A percentile compares a stretch with the other conserved stretches of the same genome.
These are phyloP conservation scores for Rhea pennata DNA, from an alignment of 2,113 vertebrate genomes.

Conservation along the genomic window DNA sequence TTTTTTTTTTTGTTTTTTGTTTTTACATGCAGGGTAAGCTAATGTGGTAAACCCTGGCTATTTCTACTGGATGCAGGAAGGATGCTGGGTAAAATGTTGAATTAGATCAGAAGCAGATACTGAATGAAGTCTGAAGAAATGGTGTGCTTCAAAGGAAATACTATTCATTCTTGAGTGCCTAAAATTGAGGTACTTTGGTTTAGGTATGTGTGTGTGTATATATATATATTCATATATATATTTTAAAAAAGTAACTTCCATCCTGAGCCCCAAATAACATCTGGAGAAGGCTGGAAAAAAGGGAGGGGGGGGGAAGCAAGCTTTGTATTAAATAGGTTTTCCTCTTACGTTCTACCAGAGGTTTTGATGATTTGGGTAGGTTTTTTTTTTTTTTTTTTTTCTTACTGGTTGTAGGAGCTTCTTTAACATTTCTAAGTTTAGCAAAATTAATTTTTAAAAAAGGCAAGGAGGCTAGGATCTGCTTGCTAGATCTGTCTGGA, in stretches of 20 bases:
- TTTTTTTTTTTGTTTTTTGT: neutral
- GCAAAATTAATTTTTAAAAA: neutral
- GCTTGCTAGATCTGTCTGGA: neutral
- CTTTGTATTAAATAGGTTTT: neutral
- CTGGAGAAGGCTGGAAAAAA: neutral
- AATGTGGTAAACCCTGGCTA: neutral
- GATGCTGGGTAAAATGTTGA: slow-evolving; percentile 37
- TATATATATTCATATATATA: neutral
- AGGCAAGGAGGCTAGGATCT: neutral
- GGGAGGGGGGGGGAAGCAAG: neutral
- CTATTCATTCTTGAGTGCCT: neutral
- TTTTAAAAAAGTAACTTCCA: neutral
- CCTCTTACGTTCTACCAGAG: neutral
- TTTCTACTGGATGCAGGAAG: neutral
- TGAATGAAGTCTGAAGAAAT: slow-evolving; percentile 27
- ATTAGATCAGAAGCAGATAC: slow-evolving; percentile 43
- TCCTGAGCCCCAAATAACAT: neutral
- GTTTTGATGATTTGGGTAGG: neutral
- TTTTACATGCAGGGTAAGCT: neutral
- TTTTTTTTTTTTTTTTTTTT: neutral
- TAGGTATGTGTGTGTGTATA: neutral
- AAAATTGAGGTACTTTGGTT: neutral
- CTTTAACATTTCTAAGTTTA: neutral
- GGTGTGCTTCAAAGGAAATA: neutral
- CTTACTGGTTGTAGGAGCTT: neutral